Conservation (phyloP, 2,888 invertebrate genomes). For the Nineta flava region DNA sequence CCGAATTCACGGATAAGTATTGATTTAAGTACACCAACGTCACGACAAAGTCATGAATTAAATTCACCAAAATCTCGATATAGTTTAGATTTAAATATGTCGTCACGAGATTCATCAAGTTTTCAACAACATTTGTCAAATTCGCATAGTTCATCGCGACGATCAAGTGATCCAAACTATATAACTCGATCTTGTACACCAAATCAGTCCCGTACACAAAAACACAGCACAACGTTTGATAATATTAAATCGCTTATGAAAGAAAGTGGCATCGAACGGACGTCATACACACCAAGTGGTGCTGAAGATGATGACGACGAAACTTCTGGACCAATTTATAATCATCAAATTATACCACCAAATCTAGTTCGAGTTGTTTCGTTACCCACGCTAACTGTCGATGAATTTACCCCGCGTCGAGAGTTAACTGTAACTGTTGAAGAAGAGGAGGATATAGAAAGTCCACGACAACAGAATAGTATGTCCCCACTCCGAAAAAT, state of each 20-base stretch:
- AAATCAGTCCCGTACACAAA: slow-evolving; percentile 44
- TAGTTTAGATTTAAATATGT: slow-evolving; percentile 42
- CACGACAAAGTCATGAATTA: slow-evolving; percentile 27
- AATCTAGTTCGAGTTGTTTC: slow-evolving; percentile 52
- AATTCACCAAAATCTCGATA: slow-evolving; percentile 29
- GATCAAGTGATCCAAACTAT: slow-evolving; percentile 21
- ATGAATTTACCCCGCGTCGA: slow-evolving; percentile 41
- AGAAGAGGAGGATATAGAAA: slow-evolving; percentile 52
- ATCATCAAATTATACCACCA: slow-evolving; percentile 30
- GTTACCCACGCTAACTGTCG: slow-evolving; percentile 43
- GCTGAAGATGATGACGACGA: slow-evolving; percentile 42
- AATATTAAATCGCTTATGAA: slow-evolving; percentile 57
- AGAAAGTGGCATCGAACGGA: slow-evolving; percentile 43
- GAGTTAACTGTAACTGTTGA: slow-evolving; percentile 55
- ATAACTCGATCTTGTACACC: slow-evolving; percentile 29
- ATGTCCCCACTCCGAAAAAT: slow-evolving; percentile 54
- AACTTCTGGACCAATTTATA: slow-evolving; percentile 34
- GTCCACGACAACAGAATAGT: slow-evolving; percentile 41
- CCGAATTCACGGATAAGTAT: slow-evolving; percentile 51
- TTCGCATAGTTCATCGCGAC: slow-evolving; percentile 31
- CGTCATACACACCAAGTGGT: slow-evolving; percentile 25
- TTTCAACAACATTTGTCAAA: slow-evolving; percentile 15
- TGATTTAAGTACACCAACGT: slow-evolving; percentile 46
- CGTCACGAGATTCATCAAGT: slow-evolving; percentile 20
- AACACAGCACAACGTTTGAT: slow-evolving; percentile 62